phyloP scores from a whole-genome alignment of 2,888 invertebrate species.

The Erebia epiphron region DNA sequence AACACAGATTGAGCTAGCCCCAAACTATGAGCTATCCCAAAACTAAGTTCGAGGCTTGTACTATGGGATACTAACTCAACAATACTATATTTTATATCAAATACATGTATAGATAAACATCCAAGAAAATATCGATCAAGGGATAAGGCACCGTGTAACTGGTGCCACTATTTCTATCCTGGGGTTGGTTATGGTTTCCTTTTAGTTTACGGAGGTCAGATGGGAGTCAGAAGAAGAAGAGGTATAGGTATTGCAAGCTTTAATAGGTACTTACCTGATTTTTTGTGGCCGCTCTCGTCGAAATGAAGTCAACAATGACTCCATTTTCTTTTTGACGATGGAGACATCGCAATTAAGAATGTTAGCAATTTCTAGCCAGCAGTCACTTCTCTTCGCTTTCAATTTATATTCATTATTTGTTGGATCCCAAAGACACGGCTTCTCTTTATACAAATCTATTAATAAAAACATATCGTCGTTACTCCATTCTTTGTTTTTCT shows the following conservation, averaged over 20 bases:
- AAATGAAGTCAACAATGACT: conserved; percentile 4
- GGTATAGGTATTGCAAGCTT: conserved; percentile 4
- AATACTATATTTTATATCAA: neutral
- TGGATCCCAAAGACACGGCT: too few relatives aligned
- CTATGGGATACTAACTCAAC: neutral
- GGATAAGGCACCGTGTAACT: conserved; percentile 4
- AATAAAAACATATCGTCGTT: too few relatives aligned
- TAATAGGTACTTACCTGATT: conserved; percentile 2
- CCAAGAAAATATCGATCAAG: conserved; percentile 4
- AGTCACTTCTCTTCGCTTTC: conserved; percentile 3
- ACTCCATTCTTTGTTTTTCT: neutral
- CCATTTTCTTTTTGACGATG: conserved; percentile 4
- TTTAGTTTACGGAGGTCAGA: conserved; percentile 7
- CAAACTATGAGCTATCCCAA: conserved; percentile 1
- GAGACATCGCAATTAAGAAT: conserved; percentile 2
- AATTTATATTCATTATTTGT: too few relatives aligned
- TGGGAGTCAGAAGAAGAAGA: conserved; percentile 5
- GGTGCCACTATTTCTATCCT: conserved; percentile 1
- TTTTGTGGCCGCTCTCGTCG: conserved; percentile 3
- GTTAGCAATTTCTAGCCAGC: conserved; percentile 4
- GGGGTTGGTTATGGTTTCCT: conserved; percentile 5
- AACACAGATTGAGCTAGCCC: neutral
- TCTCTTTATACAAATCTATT: neutral
- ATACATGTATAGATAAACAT: conserved; percentile 3
- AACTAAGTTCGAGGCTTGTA: conserved; percentile 1